Base-by-base conservation (phyloP, 2,888 invertebrate species). In the Hemicrepidius hirtus region DNA sequence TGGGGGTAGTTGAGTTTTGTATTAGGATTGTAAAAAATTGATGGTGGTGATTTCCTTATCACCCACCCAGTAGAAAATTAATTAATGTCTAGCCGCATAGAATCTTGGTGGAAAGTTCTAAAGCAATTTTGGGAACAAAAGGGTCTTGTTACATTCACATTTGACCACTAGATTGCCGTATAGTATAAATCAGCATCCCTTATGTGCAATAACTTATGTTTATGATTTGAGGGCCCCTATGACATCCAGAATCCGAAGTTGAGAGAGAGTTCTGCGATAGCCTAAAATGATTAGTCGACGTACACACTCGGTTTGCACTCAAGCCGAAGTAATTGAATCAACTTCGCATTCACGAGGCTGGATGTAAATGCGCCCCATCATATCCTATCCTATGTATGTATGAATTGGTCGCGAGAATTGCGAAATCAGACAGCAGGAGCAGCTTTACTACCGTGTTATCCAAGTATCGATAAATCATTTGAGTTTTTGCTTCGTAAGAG, bases 381-480 rank as follows among this genome's bases (percentile, higher is more conserved):
- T n/a, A n/a, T n/a, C n/a, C n/a, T n/a, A n/a, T n/a, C n/a, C n/a
- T n/a, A n/a, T n/a, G 20, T 53, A 21, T 41, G 62, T 62, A 60
- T 65, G 64, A 67, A 64, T 44, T 59, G 46, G 46, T 50, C 44
- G 68, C 24, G 46, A 16, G 49, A 68, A 62, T 50, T 50, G 50
- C 59, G 55, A 55, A 63, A 55, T 71, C 65, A 49, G 46, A 68
- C 28, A 50, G 44, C 18, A 65, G 62, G 67, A 65, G 60, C 41
- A 68, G 59, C 64, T 69, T 66, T 69, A 69, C 50, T 50, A 46
- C 66, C 40, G 46, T 44, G 57, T 68, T 67, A 71, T 71, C 64
- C 53, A 53, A 59, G 40, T 74, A 68, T 71, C 82, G 79, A 83
- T 83, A 83, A 83, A 83, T 83, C 82, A 83, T 79, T 63, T 64